These are phyloP conservation scores for Crotalus horridus DNA, from an alignment of 2,113 vertebrate species.

Conservation along the genomic window DNA sequence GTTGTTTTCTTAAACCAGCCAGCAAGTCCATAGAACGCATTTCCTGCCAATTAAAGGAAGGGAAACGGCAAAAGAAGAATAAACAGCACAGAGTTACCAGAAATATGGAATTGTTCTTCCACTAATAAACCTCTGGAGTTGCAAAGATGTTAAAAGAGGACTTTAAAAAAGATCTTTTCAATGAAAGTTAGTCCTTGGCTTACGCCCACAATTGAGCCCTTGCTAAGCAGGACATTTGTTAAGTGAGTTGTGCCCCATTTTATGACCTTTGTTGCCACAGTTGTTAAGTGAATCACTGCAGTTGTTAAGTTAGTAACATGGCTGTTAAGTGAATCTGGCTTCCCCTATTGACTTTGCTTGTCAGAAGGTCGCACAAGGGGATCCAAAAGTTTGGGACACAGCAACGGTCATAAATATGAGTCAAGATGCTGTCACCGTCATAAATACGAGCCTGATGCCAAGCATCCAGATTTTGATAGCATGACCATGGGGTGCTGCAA, in stretches of 20 bases:
- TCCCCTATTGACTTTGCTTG: neutral
- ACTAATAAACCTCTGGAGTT: neutral
- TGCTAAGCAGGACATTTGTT: neutral
- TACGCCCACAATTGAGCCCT: neutral
- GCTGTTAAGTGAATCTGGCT: neutral
- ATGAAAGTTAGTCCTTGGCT: neutral
- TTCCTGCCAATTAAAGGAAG: neutral
- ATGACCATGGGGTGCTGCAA: too few relatives aligned
- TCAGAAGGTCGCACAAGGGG: neutral
- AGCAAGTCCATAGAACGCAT: neutral
- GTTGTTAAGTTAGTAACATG: too few relatives aligned
- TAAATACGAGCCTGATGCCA: neutral
- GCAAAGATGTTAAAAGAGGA: neutral
- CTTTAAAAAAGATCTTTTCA: neutral
- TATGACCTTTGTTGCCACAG: neutral
- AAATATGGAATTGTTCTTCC: neutral
- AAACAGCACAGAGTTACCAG: neutral
- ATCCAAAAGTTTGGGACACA: neutral
- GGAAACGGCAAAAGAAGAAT: neutral
- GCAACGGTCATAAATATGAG: too few relatives aligned
- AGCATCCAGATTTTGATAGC: too few relatives aligned
- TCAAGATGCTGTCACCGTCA: too few relatives aligned
- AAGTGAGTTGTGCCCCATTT: neutral
- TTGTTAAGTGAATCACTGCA: too few relatives aligned
- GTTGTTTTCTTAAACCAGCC: neutral